Conservation (phyloP, 2,797 vertebrate genomes). For the Harpagifer antarcticus region DNA sequence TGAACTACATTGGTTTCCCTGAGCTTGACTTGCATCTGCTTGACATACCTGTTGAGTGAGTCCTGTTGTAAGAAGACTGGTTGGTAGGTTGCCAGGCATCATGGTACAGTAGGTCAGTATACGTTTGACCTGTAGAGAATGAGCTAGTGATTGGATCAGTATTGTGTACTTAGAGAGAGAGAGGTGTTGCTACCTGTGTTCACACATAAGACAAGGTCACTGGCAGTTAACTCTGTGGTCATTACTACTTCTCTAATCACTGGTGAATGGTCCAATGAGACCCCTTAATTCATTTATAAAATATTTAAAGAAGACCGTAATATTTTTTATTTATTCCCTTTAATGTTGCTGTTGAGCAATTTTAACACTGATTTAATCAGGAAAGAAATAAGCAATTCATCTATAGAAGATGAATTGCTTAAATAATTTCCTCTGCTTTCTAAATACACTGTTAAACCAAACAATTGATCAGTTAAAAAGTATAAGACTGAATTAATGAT, state of each 20-base stretch:
- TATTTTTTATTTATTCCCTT: background rate
- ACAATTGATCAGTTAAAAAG: background rate
- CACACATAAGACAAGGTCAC: constrained; percentile 26
- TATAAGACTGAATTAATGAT: background rate
- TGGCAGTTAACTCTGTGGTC: constrained; percentile 9
- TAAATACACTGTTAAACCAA: background rate
- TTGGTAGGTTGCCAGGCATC: constrained; percentile 22
- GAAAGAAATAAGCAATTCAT: background rate
- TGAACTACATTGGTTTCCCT: constrained; percentile 23
- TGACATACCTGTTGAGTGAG: constrained; percentile 26
- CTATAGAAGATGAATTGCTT: background rate
- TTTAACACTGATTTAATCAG: background rate
- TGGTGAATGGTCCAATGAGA: background rate
- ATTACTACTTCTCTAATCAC: background rate
- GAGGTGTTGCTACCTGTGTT: constrained; percentile 26
- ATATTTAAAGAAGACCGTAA: background rate
- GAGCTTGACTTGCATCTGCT: constrained; percentile 17
- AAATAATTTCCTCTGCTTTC: too few relatives aligned
- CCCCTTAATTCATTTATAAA: constrained; percentile 3
- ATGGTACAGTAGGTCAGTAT: constrained; percentile 34
- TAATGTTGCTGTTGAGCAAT: background rate
- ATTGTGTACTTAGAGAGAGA: constrained; percentile 24
- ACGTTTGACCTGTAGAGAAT: constrained; percentile 30
- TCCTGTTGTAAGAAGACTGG: constrained; percentile 17
- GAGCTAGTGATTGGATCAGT: constrained; percentile 23